Percentiles rank a stretch among this genome's conserved stretches.
Conservation (phyloP, 2,113 vertebrate species). For the Hemicordylus capensis region DNA sequence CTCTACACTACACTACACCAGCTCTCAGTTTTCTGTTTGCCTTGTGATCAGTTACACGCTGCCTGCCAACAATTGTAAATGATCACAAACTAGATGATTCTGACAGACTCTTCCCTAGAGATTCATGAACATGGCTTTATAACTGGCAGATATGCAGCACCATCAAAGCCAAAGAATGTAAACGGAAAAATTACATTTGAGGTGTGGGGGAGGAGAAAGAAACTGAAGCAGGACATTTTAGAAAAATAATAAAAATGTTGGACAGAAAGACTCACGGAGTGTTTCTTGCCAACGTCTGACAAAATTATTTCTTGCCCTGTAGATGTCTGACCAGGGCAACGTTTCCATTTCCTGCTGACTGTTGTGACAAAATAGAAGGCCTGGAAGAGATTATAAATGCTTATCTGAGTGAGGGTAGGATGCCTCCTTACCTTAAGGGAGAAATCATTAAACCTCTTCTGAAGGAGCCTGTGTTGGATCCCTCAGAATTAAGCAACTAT, state of each 20-base stretch:
- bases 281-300: neutral
- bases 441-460: no score
- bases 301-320: neutral
- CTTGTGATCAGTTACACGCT: accelerated
- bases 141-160: constrained; percentile 33
- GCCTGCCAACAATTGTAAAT: constrained; percentile 15
- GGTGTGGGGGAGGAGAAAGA: neutral
- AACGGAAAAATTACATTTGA: constrained; percentile 4
- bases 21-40: neutral
- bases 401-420: no score
- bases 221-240: neutral
- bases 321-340: neutral
- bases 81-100: neutral
- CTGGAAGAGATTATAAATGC: no score
- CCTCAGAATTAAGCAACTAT: no score
- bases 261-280: neutral
- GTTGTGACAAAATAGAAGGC: no score
- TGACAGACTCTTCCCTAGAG: neutral
- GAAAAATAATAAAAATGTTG: neutral
- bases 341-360: neutral
- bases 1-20: neutral
- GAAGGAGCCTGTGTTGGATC: no score
- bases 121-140: constrained; percentile 25
- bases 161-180: constrained; percentile 14
- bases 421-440: no score